Base-by-base conservation (phyloP, 2,888 invertebrate species). In the Nematopogon swammerdamellus region DNA sequence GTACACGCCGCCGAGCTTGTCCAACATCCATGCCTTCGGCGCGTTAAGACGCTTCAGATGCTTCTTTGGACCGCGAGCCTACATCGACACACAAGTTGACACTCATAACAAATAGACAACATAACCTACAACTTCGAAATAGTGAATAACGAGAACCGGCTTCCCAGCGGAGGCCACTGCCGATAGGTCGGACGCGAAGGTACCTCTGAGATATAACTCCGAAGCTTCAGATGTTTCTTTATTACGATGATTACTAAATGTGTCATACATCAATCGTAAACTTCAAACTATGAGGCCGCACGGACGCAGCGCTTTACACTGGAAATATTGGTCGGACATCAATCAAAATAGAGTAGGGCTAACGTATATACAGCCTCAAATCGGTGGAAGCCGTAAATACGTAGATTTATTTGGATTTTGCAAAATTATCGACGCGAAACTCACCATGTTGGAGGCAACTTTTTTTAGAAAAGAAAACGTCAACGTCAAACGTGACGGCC, bases 1-100 rank as follows among this genome's bases (percentile, higher is more conserved):
- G 71, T 95, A 98, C 52, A 94, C 95, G 68, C 98, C 98, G 57
- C 96, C 95, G 63, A 98, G 82, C 82, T 99, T 99, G 85, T 97
- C 98, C 86, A 99, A 88, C 97, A 99, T 98, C 99, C 99, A 99
- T 91, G 98, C 95, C 82, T 97, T 97, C 11, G 99, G 99, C 53
- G 99, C 99, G 73, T 93, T 91, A 67, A 99, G 85, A 80, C 99
- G 96, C 89, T 99, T 99, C 85, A 99, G 85, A 83, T 98, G 98
- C 85, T 98, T 97, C 81, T 97, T 97, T 46, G 97, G 97, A 76
- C 99, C 99, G 80, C 98, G 92, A 81, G 94, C 96, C 97, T 94
- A 18, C 3, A 18, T 10, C 44, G 18, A 43, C 18, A 43, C n/a
- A 17, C 18, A 43, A 43, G 5, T 4, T 43, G 4, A 43, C 18